A percentile compares a stretch with the other conserved stretches of the same genome.
These are phyloP conservation scores for Cydia amplana DNA, from an alignment of 1,140 invertebrate genomes.

Conservation along the genomic window DNA sequence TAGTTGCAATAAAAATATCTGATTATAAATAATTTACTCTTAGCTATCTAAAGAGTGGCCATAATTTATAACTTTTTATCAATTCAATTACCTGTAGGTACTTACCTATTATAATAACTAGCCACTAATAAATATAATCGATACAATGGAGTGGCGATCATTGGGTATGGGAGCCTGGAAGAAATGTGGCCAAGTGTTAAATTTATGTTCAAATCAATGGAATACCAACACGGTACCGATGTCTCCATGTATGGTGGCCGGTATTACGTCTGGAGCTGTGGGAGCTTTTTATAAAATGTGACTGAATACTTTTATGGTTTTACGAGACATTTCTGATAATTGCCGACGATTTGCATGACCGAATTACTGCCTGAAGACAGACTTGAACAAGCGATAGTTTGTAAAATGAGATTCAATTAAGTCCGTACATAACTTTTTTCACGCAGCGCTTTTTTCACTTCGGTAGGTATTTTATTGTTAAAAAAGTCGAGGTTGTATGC, in stretches of 20 bases:
- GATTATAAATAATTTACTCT: not conserved
- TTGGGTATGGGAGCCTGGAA: conserved; percentile 44
- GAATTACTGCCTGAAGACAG: not conserved
- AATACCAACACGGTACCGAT: conserved; percentile 49
- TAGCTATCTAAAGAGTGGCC: not conserved
- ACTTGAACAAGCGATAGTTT: not conserved
- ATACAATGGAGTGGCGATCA: conserved; percentile 45
- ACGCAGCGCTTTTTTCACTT: too few relatives aligned
- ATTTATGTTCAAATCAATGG: conserved; percentile 64
- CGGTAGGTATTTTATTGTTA: too few relatives aligned
- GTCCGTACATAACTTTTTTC: too few relatives aligned
- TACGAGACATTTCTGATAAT: not conserved
- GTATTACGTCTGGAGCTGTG: conserved; percentile 50
- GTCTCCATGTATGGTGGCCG: conserved; percentile 47
- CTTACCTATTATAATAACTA: not conserved
- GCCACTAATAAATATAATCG: not conserved
- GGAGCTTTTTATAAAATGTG: conserved; percentile 48
- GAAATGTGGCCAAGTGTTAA: conserved; percentile 43
- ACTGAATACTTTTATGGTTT: conserved; percentile 41
- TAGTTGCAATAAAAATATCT: too few relatives aligned
- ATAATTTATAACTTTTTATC: not conserved
- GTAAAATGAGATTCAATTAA: not conserved
- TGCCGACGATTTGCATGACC: not conserved
- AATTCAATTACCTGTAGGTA: not conserved
- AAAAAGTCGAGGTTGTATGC: too few relatives aligned